Conservation (phyloP, 2,113 vertebrate species). For the Lontra canadensis region DNA sequence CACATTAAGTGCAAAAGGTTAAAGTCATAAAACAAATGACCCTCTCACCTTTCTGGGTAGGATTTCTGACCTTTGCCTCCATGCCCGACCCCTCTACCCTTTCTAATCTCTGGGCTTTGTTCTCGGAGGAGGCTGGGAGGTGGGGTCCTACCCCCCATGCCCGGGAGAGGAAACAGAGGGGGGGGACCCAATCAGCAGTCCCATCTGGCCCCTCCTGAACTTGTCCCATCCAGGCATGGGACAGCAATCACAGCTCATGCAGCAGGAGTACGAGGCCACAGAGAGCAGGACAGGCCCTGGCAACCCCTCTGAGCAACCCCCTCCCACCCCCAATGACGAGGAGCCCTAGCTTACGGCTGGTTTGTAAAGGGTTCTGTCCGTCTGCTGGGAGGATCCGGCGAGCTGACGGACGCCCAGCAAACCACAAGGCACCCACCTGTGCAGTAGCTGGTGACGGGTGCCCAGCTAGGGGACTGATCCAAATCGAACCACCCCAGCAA, state of each 20-base stretch:
- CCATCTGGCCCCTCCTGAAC: background rate
- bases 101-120: background rate
- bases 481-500: background rate
- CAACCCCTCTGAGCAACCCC: accelerated
- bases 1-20: background rate
- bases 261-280: accelerated
- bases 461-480: background rate
- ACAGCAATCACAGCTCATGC: accelerated
- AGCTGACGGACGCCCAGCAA: background rate
- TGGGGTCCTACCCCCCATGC: background rate
- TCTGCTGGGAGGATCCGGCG: too few relatives aligned
- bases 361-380: background rate
- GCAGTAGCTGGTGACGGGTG: accelerated
- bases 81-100: accelerated
- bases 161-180: too few relatives aligned
- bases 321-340: background rate
- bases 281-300: background rate
- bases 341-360: background rate
- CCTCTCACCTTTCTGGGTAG: background rate
- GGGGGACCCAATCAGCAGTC: accelerated
- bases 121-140: background rate
- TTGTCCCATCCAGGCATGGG: background rate
- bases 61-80: background rate
- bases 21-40: background rate
- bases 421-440: background rate